A percentile compares a stretch with the other conserved stretches of the same genome.
Evolutionary conservation across 1,140 invertebrate species (phyloP).

Genomic region (Brachionus calyciflorus): DNA sequence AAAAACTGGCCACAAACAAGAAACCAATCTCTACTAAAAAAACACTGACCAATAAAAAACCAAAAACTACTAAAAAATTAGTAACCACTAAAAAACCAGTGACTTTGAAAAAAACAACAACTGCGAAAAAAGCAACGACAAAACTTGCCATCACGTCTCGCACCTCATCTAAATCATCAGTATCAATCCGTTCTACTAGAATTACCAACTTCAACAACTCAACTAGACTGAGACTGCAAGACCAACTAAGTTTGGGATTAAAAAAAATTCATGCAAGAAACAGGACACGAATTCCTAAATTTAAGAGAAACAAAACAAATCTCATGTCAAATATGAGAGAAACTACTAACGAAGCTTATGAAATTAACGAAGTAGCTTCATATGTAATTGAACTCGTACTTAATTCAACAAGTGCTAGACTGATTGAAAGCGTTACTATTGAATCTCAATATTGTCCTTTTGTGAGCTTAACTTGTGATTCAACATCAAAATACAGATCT

Average conservation of each 20-base stretch:
- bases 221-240: neutral
- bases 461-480: slow-evolving; percentile 5
- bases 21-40: too few relatives aligned
- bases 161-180: too few relatives aligned
- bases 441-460: slow-evolving; percentile 22
- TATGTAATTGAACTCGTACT: neutral
- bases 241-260: neutral
- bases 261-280: neutral
- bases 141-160: too few relatives aligned
- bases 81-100: too few relatives aligned
- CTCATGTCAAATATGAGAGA: slow-evolving; percentile 10
- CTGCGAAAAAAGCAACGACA: too few relatives aligned
- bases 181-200: too few relatives aligned
- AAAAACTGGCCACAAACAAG: too few relatives aligned
- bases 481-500: slow-evolving; percentile 65
- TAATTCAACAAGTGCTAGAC: slow-evolving; percentile 6
- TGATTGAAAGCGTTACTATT: neutral
- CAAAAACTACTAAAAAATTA: too few relatives aligned
- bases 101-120: too few relatives aligned
- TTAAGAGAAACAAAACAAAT: slow-evolving; percentile 7
- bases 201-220: too few relatives aligned
- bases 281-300: neutral
- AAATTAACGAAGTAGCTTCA: slow-evolving; percentile 13
- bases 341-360: neutral
- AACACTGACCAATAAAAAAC: too few relatives aligned